Base-by-base conservation (phyloP, 2,113 vertebrate species). In the Engystomops pustulosus region DNA sequence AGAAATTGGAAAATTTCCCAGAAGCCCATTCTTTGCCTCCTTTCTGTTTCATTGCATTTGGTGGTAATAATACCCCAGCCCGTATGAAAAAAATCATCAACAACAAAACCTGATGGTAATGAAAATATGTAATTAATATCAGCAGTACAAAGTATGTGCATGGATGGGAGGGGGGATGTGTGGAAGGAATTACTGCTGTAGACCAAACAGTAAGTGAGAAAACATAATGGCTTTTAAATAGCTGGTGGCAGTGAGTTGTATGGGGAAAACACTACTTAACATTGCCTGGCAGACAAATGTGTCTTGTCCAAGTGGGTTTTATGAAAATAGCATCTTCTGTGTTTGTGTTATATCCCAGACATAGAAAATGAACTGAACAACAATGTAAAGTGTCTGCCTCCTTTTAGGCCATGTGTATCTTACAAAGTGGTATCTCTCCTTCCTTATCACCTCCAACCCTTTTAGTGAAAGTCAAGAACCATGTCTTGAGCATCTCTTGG, bases 111-210 rank as follows among this genome's bases (percentile, higher is more conserved):
- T 3, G 92, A 77, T 68, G 92, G 93, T 94, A 95, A 95, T 95
- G 92, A 95, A 94, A 94, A 94, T 94, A 93, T 93, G 92, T 93
- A 95, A 94, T 94, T 95, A 95, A 95, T 95, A 94, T 94, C 94
- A 93, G 93, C 93, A 92, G 90, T 86, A 92, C 93, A 94, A 94
- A 93, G 91, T 89, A 90, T 91, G 92, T 88, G 34, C 17, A 23
- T 17, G 91, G 92, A 20, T 18, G 67, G 45, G 89, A 85, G 87
- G 91, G 93, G 92, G 90, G 92, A 92, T 92, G 92, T 92, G 93
- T 94, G 92, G 91, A 92, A 92, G 93, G 94, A 94, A 94, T 93
- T 92, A 90, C 90, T 91, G 93, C 92, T 93, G 94, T 93, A 94
- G 93, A 93, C 90, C 85, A 89, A 93, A 92, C 90, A 92, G 91